Conservation (phyloP, 1,140 invertebrate genomes). For the Trichoplusia ni region DNA sequence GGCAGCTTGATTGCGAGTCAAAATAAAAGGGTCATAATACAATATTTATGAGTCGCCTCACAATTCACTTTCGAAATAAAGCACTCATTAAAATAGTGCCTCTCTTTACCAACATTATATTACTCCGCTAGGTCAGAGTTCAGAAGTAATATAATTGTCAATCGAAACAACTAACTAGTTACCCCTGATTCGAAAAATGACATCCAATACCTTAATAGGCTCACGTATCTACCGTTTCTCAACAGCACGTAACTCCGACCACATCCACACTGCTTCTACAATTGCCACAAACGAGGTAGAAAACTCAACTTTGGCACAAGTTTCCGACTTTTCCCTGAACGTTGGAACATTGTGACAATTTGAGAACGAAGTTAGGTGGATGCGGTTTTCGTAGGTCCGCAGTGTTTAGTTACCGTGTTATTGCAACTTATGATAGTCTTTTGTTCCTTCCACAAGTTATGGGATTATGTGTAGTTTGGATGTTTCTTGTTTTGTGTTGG, state of each 20-base stretch:
- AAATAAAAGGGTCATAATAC: too few species aligned
- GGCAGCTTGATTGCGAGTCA: too few species aligned
- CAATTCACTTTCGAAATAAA: too few species aligned
- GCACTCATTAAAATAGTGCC: too few species aligned
- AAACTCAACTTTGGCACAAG: constrained; percentile 36
- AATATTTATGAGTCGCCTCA: too few species aligned
- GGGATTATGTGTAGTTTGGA: background rate
- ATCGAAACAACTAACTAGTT: too few species aligned
- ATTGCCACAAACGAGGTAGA: constrained; percentile 45
- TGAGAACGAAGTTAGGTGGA: constrained; percentile 20
- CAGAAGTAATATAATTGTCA: too few species aligned
- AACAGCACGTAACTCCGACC: constrained; percentile 37
- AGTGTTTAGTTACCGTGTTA: constrained; percentile 16
- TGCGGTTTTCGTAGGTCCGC: constrained; percentile 25
- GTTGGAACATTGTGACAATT: constrained; percentile 20
- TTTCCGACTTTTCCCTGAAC: constrained; percentile 29
- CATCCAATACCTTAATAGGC: constrained; percentile 3
- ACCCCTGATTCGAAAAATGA: background rate
- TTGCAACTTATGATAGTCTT: constrained; percentile 3
- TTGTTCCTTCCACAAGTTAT: background rate
- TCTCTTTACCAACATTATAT: too few species aligned
- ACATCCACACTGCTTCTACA: constrained; percentile 37
- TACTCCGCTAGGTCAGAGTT: too few species aligned
- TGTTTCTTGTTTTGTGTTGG: background rate
- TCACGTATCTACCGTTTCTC: constrained; percentile 31